Conservation (phyloP, 1,140 invertebrate species). For the Vanessa atalanta region DNA sequence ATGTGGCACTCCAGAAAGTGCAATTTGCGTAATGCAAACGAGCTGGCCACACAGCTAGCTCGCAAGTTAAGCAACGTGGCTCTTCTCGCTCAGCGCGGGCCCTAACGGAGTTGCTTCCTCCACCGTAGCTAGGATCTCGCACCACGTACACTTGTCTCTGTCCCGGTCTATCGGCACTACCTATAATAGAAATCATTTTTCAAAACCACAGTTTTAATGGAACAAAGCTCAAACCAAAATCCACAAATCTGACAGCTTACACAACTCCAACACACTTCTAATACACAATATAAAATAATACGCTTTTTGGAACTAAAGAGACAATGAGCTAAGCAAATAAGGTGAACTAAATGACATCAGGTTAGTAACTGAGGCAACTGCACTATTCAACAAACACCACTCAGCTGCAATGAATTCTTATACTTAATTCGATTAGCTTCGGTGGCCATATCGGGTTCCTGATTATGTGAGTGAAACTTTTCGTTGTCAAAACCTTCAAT, state of each 20-base stretch:
- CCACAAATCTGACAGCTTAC: conserved; percentile 27
- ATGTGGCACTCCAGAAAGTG: conserved; percentile 88
- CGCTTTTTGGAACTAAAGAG: conserved; percentile 28
- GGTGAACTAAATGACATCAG: conserved; percentile 38
- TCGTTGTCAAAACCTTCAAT: conserved; percentile 73
- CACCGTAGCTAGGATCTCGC: conserved; percentile 81
- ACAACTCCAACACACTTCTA: conserved; percentile 26
- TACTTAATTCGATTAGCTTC: conserved; percentile 77
- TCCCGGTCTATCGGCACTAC: conserved; percentile 89
- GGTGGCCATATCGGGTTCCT: conserved; percentile 65
- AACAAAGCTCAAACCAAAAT: conserved; percentile 14
- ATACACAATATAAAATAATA: conserved; percentile 27
- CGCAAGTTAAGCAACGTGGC: conserved; percentile 90
- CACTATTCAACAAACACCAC: conserved; percentile 52
- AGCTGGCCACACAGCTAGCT: conserved; percentile 87
- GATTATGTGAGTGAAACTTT: conserved; percentile 59
- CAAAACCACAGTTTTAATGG: conserved; percentile 5
- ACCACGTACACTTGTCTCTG: conserved; percentile 93
- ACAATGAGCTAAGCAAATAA: conserved; percentile 35
- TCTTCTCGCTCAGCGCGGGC: conserved; percentile 86
- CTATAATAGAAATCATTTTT: conserved; percentile 50
- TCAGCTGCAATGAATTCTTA: conserved; percentile 65
- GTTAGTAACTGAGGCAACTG: conserved; percentile 48
- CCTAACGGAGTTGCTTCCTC: conserved; percentile 79
- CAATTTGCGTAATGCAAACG: conserved; percentile 89